Base-by-base conservation (phyloP, 2,888 invertebrate species). In the Cerceris rybyensis region DNA sequence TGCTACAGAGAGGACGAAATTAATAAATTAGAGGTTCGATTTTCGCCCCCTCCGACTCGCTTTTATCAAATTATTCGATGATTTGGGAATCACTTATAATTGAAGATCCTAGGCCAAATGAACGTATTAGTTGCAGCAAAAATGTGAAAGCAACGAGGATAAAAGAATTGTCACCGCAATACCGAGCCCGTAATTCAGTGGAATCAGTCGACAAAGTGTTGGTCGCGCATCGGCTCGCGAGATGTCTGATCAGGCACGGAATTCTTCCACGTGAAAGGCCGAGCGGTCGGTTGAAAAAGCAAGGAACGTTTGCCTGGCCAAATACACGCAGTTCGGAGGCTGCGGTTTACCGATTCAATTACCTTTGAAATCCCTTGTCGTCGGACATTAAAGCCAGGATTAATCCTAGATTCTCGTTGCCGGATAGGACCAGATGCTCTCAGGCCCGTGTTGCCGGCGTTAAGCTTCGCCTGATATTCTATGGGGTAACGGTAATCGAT, bases 351-450 rank as follows among this genome's bases (percentile, higher is more conserved):
- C 72, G 72, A 86, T 85, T 86, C 81, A 84, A 86, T 86, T 84
- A 85, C 77, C 84, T 74, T 81, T 79, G 80, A 84, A 86, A 86
- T 84, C 81, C 81, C 71, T 81, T 83, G 85, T 82, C 82, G 82
- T 76, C 79, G 78, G 76, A 76, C 82, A 79, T 86, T 86, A 84
- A 85, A 83, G 83, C 81, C 78, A 79, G 74, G 66, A 70, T 79
- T 84, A 83, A 86, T 85, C 80, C 83, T 68, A 17, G 81, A 76
- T 70, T 68, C 78, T 78, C 55, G 76, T 66, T 59, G 74, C 72
- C 61, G 16, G 60, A 70, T 69, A 74, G 75, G 71, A 75, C 75
- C 78, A 72, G 59, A 74, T 55, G 72, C 65, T 80, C 73, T 79
- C 77, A 49, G 54, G 11, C 14, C 60, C 39, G 13, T 71, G 55